phyloP scores from a whole-genome alignment of 1,140 invertebrate species.

The Mactra quadrangularis region DNA sequence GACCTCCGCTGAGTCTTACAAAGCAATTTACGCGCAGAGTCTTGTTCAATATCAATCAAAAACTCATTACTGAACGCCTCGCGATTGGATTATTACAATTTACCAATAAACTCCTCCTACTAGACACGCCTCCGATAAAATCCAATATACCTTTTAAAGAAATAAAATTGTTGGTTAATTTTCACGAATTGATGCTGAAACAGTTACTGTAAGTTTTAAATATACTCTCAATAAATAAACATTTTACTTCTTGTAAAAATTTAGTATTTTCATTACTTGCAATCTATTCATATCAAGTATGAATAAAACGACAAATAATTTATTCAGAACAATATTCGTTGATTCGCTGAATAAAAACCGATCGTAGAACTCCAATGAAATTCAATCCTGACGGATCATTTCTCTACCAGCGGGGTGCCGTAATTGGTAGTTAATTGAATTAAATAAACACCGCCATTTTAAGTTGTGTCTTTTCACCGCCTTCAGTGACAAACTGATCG shows the following conservation, averaged over 20 bases:
- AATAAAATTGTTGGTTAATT: constrained; percentile 8
- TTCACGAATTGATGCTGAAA: too few species aligned
- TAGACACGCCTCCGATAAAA: constrained; percentile 31
- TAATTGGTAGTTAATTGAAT: constrained; percentile 67
- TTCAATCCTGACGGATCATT: constrained; percentile 26
- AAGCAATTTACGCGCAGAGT: constrained; percentile 13
- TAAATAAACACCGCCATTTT: constrained; percentile 63
- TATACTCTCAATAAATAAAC: too few species aligned
- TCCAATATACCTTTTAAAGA: constrained; percentile 56
- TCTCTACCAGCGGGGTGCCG: constrained; percentile 18
- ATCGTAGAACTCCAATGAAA: constrained; percentile 41
- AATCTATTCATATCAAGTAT: too few species aligned
- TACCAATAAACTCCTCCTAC: constrained; percentile 34
- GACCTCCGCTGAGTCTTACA: constrained; percentile 35
- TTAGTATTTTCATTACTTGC: too few species aligned
- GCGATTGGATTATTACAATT: constrained; percentile 49
- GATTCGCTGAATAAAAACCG: constrained; percentile 10
- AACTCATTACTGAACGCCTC: constrained; percentile 20
- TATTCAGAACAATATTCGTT: too few species aligned
- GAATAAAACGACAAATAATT: too few species aligned
- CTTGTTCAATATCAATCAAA: constrained; percentile 52
- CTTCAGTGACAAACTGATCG: constrained; percentile 43
- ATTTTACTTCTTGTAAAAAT: too few species aligned
- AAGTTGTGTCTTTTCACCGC: constrained; percentile 59
- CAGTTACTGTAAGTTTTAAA: too few species aligned